Evolutionary conservation across 2,888 invertebrate species (phyloP).

Genomic region (Carterocephalus palaemon): DNA sequence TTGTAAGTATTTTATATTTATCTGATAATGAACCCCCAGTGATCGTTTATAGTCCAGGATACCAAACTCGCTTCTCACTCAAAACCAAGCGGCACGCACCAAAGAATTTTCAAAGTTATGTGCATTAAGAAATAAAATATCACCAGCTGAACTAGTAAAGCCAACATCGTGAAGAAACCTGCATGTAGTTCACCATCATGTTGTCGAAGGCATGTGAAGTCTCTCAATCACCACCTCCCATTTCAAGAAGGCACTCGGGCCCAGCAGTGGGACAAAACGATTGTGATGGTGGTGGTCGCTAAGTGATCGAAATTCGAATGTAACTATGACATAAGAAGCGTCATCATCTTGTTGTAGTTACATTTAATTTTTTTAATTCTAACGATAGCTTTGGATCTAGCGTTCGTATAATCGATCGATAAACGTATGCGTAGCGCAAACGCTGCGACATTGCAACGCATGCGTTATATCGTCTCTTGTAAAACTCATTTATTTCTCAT

Average conservation of each 20-base stretch:
- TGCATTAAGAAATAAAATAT: background rate
- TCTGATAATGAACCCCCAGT: background rate
- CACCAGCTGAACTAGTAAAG: background rate
- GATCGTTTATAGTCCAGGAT: background rate
- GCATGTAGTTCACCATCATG: background rate
- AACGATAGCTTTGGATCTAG: too few species aligned
- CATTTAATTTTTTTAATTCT: background rate
- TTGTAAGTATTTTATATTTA: conserved; percentile 75
- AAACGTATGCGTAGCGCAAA: background rate
- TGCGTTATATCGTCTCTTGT: background rate
- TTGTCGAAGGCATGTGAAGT: too few species aligned
- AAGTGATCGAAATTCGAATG: too few species aligned
- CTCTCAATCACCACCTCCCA: background rate
- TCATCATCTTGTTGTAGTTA: too few species aligned
- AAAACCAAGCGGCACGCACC: too few species aligned
- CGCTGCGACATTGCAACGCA: background rate
- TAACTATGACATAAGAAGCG: background rate
- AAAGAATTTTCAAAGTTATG: too few species aligned
- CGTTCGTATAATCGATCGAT: too few species aligned
- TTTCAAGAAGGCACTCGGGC: background rate
- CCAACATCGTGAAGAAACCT: background rate
- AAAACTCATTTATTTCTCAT: conserved; percentile 26
- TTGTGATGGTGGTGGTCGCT: background rate
- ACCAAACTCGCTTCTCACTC: background rate
- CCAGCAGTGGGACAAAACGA: background rate